Percentiles rank a stretch among this genome's conserved stretches.
phyloP scores from a whole-genome alignment of 2,888 invertebrate genomes.

The Protonemura montana region DNA sequence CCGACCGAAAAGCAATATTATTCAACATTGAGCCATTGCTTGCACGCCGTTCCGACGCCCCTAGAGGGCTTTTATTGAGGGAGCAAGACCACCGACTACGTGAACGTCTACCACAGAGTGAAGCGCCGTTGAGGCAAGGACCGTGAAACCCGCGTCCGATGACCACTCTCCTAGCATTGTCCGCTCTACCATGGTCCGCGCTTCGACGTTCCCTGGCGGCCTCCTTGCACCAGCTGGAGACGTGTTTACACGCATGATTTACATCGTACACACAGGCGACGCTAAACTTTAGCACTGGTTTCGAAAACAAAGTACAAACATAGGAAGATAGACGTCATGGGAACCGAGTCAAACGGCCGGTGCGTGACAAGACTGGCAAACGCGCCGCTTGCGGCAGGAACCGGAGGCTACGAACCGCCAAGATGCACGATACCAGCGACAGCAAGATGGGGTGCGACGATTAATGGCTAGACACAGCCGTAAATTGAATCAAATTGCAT shows the following conservation, averaged over 20 bases:
- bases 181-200: too few relatives aligned
- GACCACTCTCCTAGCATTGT: background rate
- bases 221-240: background rate
- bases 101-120: background rate
- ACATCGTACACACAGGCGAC: background rate
- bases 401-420: background rate
- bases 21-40: background rate
- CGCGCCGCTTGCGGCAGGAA: background rate
- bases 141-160: background rate
- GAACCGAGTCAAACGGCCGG: background rate
- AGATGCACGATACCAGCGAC: background rate
- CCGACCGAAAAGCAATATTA: background rate
- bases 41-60: background rate
- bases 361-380: background rate
- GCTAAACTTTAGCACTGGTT: background rate
- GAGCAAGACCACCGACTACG: background rate
- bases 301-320: background rate
- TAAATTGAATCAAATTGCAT: background rate
- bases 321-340: background rate
- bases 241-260: background rate
- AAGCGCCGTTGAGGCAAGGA: background rate
- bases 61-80: background rate
- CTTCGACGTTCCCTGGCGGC: background rate
- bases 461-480: background rate
- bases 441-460: background rate